Base-by-base conservation (phyloP, 1,140 invertebrate genomes). In the Whitmania pigra region DNA sequence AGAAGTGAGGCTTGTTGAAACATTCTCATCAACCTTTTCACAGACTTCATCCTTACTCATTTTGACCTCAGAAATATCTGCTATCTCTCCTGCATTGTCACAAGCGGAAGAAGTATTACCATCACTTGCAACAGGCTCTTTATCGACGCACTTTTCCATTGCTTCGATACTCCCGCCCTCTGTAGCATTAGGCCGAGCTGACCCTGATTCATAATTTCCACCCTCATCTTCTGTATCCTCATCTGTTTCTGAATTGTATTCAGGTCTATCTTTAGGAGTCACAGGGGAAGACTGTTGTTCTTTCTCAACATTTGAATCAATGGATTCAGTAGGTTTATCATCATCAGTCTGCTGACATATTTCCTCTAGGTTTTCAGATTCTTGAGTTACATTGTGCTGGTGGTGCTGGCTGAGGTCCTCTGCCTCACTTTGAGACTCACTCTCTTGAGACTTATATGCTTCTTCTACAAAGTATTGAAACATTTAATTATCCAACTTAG, bases 341-440 rank as follows among this genome's bases (percentile, higher is more conserved):
- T 63, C 22, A 1, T 63, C 22, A 63, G 0, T 7, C 18, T 63
- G 57, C 29, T 63, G 57, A 63, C 22, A 63, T 63, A 20, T 25
- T 63, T 22, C 29, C 2, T 22, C 22, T 15, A 18, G 57, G 22
- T 22, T 25, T 63, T 22, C 22, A 63, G 57, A 17, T 63, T 63
- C 22, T 7, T 63, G 57, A 22, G 57, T 7, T 18, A 49, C 43
- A 49, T 49, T 49, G 43, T 63, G 57, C 18, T 63, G 57, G 1
- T 68, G 29, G 25, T 25, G 67, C 36, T 68, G 27, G 67, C 29
- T 43, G 22, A 36, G 22, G 53, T 70, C 69, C 25, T 70, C 69
- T 20, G 69, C 49, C 25, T 70, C 69, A 54, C 69, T 70, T 29
- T 53, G 69, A 18, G 69, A 70, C 49, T 70, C 69, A 70, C 69